Base-by-base conservation (phyloP, 2,113 vertebrate species). In the Sinosuthora webbiana region DNA sequence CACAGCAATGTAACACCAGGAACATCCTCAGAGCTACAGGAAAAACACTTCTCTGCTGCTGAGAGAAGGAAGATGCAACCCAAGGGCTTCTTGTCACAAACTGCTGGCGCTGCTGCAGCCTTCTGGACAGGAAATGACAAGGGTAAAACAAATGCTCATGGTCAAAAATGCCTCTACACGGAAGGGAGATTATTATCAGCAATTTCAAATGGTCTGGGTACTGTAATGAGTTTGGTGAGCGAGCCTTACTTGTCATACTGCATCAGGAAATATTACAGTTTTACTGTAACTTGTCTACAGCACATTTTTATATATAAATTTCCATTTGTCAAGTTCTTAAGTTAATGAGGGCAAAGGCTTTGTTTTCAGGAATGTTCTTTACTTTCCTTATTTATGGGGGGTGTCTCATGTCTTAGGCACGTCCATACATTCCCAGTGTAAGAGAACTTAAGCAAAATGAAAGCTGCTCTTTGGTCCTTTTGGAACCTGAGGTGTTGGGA, bases 1-100 rank as follows among this genome's bases (percentile, higher is more conserved):
- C 52, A 77, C 87, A 13, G 90, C 94, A 6, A 99, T 99, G 99
- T 99, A 85, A 98, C n/a, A 13, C 3, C 11, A 0, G 15, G 16
- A 33, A 15, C 64, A 83, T 7, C 56, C 49, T 77, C 73, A 2
- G 19, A 70, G 45, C 56, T 37, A 6, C 37, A 35, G 39, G 24
- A 82, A 33, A 53, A 67, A 60, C 45, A 7, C 21, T 30, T 16
- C 41, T 50, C 18, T 41, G 41, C 37, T 37, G 6, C 74, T 17
- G 13, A 50, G 31, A 37, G 41, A 63, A 87, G 41, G 88, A 47
- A 90, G 70, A 77, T 60, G 42, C 55, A 44, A 86, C 28, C 11
- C 2, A 77, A 94, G 95, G 92, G 94, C 95, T 96, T 55, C 83
- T 81, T 52, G 60, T 52, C 68, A 60, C 56, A 24, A 24, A 14